Base-by-base conservation (phyloP, 2,797 vertebrate genomes). In the Acanthurus lineatus region DNA sequence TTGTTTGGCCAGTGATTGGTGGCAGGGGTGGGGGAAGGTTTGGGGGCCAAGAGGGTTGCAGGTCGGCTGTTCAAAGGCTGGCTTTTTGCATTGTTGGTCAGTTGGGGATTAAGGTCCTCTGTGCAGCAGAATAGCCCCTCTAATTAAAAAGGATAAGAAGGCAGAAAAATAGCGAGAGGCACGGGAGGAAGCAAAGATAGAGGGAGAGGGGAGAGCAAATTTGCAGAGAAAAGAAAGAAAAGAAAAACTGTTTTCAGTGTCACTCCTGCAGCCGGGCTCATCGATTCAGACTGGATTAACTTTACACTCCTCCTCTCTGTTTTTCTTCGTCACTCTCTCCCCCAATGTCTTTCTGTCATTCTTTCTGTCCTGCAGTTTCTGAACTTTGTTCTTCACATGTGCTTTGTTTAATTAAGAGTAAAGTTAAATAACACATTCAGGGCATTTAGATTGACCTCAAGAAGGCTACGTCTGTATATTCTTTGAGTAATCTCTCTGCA, bases 101-200 rank as follows among this genome's bases (percentile, higher is more conserved):
- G 97, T 97, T 96, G 96, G 96, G 97, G 98, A 99, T 99, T 99
- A 99, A 96, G 96, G 95, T 96, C 96, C 96, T 96, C 96, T 93
- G 88, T 96, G 96, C 96, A 95, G 97, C 96, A 97, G 97, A 99
- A 98, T 98, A 97, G 98, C 96, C 97, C 96, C 97, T 98, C 98
- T 99, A 99, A 99, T 99, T 99, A 99, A 99, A 99, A 99, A 97
- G 98, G 97, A 99, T 99, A 98, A 98, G 97, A 92, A 94, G 93
- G 88, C 92, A 93, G 92, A 91, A 91, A 94, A 95, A 93, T 94
- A 94, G 94, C 67, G 91, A 95, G 93, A 92, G 92, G 92, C 93
- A 94, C 91, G 91, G 91, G 93, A 94, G 92, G 92, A 94, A 93
- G 89, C 89, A 91, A 89, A 91, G 82, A 91, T 91, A 92, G 90